Percentiles rank a stretch among this genome's conserved stretches.
Evolutionary conservation across 2,888 invertebrate species (phyloP).

Genomic region (Caenorhabditis afra): DNA sequence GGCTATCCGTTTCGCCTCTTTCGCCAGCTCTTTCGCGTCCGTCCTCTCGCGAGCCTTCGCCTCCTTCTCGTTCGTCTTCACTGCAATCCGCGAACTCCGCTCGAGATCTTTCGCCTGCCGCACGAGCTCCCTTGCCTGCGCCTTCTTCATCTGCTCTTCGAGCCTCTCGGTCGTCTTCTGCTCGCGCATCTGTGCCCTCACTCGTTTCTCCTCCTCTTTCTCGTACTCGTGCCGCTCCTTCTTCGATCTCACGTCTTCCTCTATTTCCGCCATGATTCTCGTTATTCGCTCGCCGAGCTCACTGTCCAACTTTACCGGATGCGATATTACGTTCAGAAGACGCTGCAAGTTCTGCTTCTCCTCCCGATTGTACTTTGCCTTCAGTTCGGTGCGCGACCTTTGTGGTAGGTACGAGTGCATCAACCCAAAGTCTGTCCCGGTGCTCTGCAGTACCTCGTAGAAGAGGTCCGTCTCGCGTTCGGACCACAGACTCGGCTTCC

Average conservation of each 20-base stretch:
- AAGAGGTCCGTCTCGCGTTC: slow-evolving; percentile 76
- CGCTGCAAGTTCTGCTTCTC: slow-evolving; percentile 70
- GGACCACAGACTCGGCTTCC: slow-evolving; percentile 71
- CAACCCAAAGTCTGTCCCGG: slow-evolving; percentile 77
- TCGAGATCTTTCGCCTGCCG: slow-evolving; percentile 24
- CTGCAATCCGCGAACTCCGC: slow-evolving; percentile 15
- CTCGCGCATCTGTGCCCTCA: slow-evolving; percentile 10
- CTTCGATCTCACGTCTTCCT: slow-evolving; percentile 27
- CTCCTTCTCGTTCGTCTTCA: slow-evolving; percentile 15
- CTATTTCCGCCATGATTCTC: slow-evolving; percentile 31
- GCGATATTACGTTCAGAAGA: slow-evolving; percentile 23
- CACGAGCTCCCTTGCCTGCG: slow-evolving; percentile 13
- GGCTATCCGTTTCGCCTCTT: slow-evolving; percentile 32
- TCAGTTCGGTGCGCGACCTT: slow-evolving; percentile 75
- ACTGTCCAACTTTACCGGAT: slow-evolving; percentile 37
- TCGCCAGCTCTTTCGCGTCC: slow-evolving; percentile 25
- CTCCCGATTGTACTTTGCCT: slow-evolving; percentile 77
- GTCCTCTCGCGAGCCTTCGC: slow-evolving; percentile 9
- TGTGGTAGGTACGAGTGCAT: slow-evolving; percentile 78
- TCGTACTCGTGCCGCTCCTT: slow-evolving; percentile 29
- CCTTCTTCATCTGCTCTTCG: slow-evolving; percentile 23
- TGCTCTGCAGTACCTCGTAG: slow-evolving; percentile 75
- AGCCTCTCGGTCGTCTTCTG: slow-evolving; percentile 15
- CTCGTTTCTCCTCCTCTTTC: slow-evolving; percentile 37
- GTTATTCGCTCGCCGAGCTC: slow-evolving; percentile 18